Percentiles rank a stretch among this genome's conserved stretches.
Conservation (phyloP, 1,140 invertebrate genomes). For the Ylistrum balloti region DNA sequence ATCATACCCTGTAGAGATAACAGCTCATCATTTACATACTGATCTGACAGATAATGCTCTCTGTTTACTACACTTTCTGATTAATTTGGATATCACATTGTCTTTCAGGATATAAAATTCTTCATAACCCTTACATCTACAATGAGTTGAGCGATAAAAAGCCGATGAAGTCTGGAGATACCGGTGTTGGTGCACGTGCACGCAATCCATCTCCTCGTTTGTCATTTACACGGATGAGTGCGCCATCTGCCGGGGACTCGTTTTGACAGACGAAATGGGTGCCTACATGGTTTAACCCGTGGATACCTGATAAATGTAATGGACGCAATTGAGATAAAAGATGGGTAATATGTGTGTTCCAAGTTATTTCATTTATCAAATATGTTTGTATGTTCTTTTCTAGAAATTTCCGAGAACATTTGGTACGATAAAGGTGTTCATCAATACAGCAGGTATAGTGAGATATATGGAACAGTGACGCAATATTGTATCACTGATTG, state of each 20-base stretch:
- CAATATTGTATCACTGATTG: too few species aligned
- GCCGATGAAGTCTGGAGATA: background rate
- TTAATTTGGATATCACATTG: background rate
- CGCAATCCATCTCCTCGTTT: background rate
- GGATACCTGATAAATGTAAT: background rate
- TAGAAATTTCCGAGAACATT: too few species aligned
- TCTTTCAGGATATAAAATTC: slow-evolving; percentile 19
- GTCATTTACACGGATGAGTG: background rate
- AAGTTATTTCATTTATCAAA: too few species aligned
- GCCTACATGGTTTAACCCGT: background rate
- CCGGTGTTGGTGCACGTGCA: background rate
- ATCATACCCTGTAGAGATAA: background rate
- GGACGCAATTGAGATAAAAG: background rate
- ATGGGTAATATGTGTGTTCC: too few species aligned
- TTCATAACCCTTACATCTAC: background rate
- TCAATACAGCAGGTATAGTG: too few species aligned
- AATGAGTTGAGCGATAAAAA: background rate
- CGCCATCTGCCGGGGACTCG: slow-evolving; percentile 14
- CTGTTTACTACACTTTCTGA: slow-evolving; percentile 13
- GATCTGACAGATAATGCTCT: background rate
- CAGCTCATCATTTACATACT: background rate
- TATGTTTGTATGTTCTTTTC: too few species aligned
- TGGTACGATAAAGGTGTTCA: too few species aligned
- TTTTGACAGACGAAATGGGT: background rate
- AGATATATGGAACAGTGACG: too few species aligned